phyloP scores from a whole-genome alignment of 2,797 vertebrate genomes.

The Schizopygopsis pylzovi region DNA sequence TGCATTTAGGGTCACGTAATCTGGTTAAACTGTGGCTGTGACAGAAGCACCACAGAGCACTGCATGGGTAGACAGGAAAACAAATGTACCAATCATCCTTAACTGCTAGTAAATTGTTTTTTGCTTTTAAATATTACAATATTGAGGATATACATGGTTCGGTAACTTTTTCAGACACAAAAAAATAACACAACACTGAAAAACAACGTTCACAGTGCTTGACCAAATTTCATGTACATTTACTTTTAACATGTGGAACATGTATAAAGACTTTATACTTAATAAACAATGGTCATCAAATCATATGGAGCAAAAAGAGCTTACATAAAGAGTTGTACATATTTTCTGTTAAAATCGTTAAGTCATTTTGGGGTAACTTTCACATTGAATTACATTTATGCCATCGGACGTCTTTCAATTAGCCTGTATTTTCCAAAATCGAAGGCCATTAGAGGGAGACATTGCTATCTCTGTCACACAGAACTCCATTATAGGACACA shows the following conservation, averaged over 20 bases:
- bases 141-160: background rate
- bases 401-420: constrained; percentile 69
- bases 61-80: background rate
- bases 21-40: constrained; percentile 11
- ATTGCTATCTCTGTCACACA: constrained; percentile 61
- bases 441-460: constrained; percentile 74
- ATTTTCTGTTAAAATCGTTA: constrained; percentile 70
- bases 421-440: constrained; percentile 43
- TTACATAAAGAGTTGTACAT: constrained; percentile 84
- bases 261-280: constrained; percentile 93
- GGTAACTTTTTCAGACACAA: background rate
- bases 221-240: constrained; percentile 97
- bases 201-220: constrained; percentile 90
- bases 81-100: background rate
- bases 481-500: constrained; percentile 69
- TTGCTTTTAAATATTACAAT: constrained; percentile 9
- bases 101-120: background rate
- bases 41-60: constrained; percentile 1
- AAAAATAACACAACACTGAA: constrained; percentile 71
- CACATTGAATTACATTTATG: constrained; percentile 84
- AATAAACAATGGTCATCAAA: constrained; percentile 94
- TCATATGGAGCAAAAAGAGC: constrained; percentile 86
- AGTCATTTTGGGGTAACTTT: constrained; percentile 79
- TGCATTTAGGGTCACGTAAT: constrained; percentile 21
- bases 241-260: constrained; percentile 96